A percentile compares a stretch with the other conserved stretches of the same genome.
These are phyloP conservation scores for Coptodon bakossiorum DNA, from an alignment of 2,113 vertebrate genomes.

Conservation along the genomic window DNA sequence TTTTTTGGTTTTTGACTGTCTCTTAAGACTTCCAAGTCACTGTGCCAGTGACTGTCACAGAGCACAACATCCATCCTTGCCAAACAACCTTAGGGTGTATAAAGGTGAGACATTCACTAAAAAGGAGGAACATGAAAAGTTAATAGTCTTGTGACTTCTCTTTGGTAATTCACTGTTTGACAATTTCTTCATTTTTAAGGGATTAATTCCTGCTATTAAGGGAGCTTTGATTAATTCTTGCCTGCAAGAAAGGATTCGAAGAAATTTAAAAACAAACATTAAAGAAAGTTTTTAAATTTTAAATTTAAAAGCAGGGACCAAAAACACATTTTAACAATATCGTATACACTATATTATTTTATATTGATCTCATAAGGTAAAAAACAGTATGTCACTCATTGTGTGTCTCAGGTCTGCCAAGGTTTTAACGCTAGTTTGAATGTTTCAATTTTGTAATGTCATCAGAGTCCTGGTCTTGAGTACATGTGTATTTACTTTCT, in stretches of 20 bases:
- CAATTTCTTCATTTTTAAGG: background rate
- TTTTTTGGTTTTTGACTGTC: background rate
- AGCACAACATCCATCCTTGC: background rate
- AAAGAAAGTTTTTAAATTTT: background rate
- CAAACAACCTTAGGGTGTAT: background rate
- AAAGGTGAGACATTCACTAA: background rate
- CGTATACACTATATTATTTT: background rate
- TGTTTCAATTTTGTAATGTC: background rate
- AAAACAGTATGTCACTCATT: background rate
- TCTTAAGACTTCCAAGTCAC: background rate
- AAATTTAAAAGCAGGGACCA: background rate
- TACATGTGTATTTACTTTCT: conserved; percentile 10
- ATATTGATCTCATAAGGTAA: background rate
- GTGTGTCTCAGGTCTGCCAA: background rate
- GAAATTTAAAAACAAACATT: background rate
- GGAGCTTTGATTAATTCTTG: background rate
- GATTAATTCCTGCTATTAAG: background rate
- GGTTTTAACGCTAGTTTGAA: conserved; percentile 1
- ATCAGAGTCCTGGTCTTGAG: background rate
- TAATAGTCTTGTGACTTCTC: background rate
- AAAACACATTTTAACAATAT: background rate
- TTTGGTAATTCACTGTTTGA: background rate
- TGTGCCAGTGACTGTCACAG: background rate
- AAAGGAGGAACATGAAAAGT: background rate
- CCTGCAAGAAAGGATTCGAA: background rate